A percentile compares a stretch with the other conserved stretches of the same genome.
Evolutionary conservation across 2,113 vertebrate species (phyloP).

Genomic region (Tachysurus vachellii): DNA sequence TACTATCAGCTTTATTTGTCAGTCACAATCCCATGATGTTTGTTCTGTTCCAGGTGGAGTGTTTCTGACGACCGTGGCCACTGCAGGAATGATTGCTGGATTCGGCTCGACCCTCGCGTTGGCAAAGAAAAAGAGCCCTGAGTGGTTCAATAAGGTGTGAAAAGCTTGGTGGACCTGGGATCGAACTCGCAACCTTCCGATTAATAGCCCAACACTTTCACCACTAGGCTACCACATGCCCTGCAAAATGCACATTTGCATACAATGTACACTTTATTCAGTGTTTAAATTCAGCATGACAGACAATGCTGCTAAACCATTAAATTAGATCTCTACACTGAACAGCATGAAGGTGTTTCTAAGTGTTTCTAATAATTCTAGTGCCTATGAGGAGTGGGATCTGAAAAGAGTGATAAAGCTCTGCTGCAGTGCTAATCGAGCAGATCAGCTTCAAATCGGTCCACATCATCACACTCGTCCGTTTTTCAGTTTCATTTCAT

Average conservation of each 20-base stretch:
- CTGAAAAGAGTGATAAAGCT: background rate
- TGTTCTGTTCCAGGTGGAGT: constrained; percentile 76
- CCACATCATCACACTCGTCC: too few species aligned
- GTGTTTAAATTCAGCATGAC: background rate
- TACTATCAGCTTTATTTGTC: background rate
- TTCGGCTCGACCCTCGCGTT: constrained; percentile 88
- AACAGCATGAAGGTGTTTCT: too few species aligned
- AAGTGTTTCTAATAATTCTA: background rate
- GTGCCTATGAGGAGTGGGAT: background rate
- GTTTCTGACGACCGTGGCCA: constrained; percentile 83
- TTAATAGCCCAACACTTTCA: too few species aligned
- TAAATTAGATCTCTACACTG: too few species aligned
- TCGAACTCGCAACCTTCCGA: too few species aligned
- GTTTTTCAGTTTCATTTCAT: too few species aligned
- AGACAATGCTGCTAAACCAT: too few species aligned
- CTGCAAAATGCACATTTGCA: too few species aligned
- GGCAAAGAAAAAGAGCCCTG: constrained; percentile 89
- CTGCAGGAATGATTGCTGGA: constrained; percentile 85
- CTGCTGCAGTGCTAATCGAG: background rate
- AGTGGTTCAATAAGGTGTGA: constrained; percentile 92
- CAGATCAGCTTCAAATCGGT: too few species aligned
- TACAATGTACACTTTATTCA: background rate
- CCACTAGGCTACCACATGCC: too few species aligned
- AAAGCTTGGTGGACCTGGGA: too few species aligned
- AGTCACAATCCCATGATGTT: background rate